Evolutionary conservation across 2,888 invertebrate species (phyloP).

Genomic region (Dasypolia templi): DNA sequence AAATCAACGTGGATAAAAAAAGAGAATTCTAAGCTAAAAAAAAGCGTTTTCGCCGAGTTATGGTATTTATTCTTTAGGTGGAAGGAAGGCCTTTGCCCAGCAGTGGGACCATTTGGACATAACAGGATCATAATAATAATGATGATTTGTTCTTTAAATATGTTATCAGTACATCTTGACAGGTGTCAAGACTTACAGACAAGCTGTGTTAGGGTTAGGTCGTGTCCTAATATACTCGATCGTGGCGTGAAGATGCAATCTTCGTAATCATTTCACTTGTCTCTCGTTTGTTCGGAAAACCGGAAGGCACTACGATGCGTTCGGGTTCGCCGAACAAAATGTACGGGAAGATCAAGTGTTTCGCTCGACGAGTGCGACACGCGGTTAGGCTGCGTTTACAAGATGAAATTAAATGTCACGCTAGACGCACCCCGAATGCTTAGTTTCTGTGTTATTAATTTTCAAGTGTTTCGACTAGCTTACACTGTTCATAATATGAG

Average conservation of each 20-base stretch:
- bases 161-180: no score
- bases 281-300: neutral
- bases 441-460: slow-evolving; percentile 31
- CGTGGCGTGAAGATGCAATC: neutral
- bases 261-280: neutral
- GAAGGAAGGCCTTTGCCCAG: no score
- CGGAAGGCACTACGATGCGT: neutral
- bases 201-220: no score
- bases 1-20: neutral
- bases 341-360: neutral
- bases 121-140: no score
- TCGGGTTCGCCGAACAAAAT: neutral
- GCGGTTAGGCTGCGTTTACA: neutral
- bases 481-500: neutral
- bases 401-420: neutral
- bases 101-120: no score
- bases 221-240: neutral
- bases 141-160: no score
- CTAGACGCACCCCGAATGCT: neutral
- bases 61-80: no score
- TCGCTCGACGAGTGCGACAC: no score
- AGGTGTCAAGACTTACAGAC: neutral
- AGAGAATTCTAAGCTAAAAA: neutral
- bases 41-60: neutral
- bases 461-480: slow-evolving; percentile 12